phyloP scores from a whole-genome alignment of 1,140 invertebrate genomes.

The Sogatella furcifera region DNA sequence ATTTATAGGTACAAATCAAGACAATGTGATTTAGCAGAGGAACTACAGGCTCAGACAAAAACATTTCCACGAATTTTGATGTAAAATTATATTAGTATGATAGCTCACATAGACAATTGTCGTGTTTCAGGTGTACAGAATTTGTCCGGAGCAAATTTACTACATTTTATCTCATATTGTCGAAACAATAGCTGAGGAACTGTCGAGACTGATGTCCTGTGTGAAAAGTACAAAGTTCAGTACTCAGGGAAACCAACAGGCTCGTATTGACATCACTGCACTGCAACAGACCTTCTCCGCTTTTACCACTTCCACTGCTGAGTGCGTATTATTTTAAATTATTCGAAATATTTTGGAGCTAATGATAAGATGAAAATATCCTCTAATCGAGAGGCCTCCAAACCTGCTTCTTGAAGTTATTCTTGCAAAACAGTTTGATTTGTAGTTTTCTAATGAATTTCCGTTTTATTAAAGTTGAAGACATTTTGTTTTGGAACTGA shows the following conservation, averaged over 20 bases:
- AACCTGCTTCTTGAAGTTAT: neutral
- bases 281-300: slow-evolving; percentile 40
- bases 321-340: slow-evolving; percentile 30
- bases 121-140: slow-evolving; percentile 8
- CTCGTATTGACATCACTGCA: slow-evolving; percentile 46
- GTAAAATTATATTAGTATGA: too few species aligned
- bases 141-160: slow-evolving; percentile 51
- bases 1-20: too few species aligned
- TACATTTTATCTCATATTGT: slow-evolving; percentile 75
- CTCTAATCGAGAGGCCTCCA: neutral
- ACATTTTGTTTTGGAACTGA: neutral
- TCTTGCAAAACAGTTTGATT: neutral
- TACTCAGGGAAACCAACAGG: slow-evolving; percentile 54
- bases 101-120: neutral
- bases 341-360: neutral
- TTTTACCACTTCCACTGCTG: slow-evolving; percentile 43
- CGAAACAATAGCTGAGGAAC: slow-evolving; percentile 83
- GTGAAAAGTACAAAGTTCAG: slow-evolving; percentile 49
- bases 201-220: slow-evolving; percentile 74
- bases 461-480: neutral
- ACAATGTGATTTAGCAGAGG: too few species aligned
- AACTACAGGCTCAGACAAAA: too few species aligned
- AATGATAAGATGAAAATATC: neutral
- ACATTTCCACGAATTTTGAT: too few species aligned
- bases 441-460: neutral